Conservation (phyloP, 2,113 vertebrate species). For the Cacatua alba region DNA sequence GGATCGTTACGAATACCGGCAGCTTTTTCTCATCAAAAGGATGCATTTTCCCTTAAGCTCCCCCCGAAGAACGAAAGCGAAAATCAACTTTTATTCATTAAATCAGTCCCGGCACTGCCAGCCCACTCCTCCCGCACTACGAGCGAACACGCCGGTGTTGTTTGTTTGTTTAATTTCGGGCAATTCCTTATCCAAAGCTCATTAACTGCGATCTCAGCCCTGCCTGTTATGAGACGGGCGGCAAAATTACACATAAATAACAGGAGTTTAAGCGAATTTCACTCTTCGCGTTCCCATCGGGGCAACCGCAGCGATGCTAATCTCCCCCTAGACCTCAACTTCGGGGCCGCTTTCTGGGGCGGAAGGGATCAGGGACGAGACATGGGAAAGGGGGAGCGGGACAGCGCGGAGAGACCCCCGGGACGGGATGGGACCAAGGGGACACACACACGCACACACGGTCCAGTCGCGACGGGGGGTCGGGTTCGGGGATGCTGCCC, state of each 20-base stretch:
- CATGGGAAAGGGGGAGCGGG: not conserved
- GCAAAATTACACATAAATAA: not conserved
- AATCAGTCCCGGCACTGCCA: not conserved
- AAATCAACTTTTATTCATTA: conserved; percentile 20
- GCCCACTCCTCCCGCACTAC: not conserved
- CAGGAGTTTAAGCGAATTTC: not conserved
- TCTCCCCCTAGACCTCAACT: not conserved
- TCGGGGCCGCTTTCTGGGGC: not conserved
- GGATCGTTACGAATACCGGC: not conserved
- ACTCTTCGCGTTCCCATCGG: not conserved
- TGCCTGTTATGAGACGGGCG: not conserved
- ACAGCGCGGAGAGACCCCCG: not conserved
- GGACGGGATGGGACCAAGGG: not conserved
- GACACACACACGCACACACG: not conserved
- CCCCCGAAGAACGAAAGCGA: not conserved
- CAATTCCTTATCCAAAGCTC: not conserved
- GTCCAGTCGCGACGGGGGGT: not conserved
- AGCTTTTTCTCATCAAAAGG: not conserved
- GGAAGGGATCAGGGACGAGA: not conserved
- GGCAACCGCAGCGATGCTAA: not conserved
- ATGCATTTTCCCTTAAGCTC: not conserved
- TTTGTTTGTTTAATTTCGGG: conserved; percentile 3
- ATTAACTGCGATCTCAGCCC: not conserved
- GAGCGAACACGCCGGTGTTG: not conserved
- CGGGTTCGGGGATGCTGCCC: not conserved